Evolutionary conservation across 2,888 invertebrate species (phyloP).

Genomic region (Drosophila heteroneura): DNA sequence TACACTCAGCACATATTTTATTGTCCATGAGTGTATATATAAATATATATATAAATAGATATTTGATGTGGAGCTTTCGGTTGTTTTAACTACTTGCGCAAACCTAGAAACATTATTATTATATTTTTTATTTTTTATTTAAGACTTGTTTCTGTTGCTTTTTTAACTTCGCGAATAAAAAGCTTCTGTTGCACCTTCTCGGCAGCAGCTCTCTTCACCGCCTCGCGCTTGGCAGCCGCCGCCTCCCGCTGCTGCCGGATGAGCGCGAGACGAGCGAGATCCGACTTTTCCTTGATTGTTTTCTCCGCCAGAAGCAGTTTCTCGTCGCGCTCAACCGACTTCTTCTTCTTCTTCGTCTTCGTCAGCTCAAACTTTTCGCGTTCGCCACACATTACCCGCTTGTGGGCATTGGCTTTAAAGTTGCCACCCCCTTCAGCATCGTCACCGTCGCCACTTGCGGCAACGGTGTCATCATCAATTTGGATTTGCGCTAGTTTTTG

Average conservation of each 20-base stretch:
- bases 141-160: neutral
- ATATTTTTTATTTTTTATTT: neutral
- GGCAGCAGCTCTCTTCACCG: conserved; percentile 91
- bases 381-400: conserved; percentile 88
- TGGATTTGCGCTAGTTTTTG: conserved; percentile 87
- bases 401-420: neutral
- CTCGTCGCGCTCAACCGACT: conserved; percentile 81
- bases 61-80: neutral
- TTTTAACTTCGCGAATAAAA: neutral
- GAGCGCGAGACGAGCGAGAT: conserved; percentile 96
- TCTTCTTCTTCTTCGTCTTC: conserved; percentile 87
- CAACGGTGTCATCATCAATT: conserved; percentile 54
- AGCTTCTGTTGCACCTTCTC: conserved; percentile 48
- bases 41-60: neutral
- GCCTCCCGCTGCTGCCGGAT: conserved; percentile 98
- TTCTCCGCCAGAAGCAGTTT: conserved; percentile 96
- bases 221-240: conserved; percentile 95
- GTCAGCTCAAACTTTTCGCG: conserved; percentile 90
- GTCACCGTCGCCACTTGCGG: conserved; percentile 16
- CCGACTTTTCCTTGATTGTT: conserved; percentile 97
- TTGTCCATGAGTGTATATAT: neutral
- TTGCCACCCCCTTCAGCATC: neutral
- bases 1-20: neutral
- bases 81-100: neutral
- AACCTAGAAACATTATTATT: neutral